Evolutionary conservation across 2,113 vertebrate species (phyloP), one percentile per base, ranked within the genome.

Genomic region (Dipodomys spectabilis): DNA sequence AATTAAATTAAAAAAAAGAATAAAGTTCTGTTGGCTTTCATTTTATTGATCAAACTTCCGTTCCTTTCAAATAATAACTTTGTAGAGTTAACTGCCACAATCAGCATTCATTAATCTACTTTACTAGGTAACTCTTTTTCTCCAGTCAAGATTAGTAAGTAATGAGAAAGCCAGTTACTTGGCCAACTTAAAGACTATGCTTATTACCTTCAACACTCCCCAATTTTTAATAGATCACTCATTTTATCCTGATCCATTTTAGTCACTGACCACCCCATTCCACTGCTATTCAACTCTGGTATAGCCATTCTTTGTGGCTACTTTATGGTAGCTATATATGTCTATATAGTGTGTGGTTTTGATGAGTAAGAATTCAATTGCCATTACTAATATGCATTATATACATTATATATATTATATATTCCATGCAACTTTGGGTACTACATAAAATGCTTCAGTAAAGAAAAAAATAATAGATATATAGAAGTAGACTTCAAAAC

Each of bases 381-480:
- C 18, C 53, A 53, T 71, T 89, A 30, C 39, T 65, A 5, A 35
- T 95, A 65, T 68, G 22, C 39, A 39, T 39, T 39, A 39, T 39
- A 39, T 39, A 39, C 35, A 39, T 39, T 39, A 39, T 39, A 39
- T 39, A 39, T 39, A 25, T 27, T 92, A 75, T 85, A 74, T 53
- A 20, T 81, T 84, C n/a, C 10, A 86, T 45, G 83, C 30, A 13
- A 86, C 91, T 95, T 94, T 18, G 27, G 22, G 89, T 81, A 62
- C 91, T 64, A 67, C 86, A 86, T 90, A 85, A 96, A 94, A 62
- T 83, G 22, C 88, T 73, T 77, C 32, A 79, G 53, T 85, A 28
- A 95, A 86, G 68, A 80, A 92, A 92, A 96, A 49, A 85, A 44
- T 65, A 94, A 39, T 86, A 69, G 10, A 60, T 71, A 45, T 84